Percentiles rank a stretch among this genome's conserved stretches.
phyloP scores from a whole-genome alignment of 2,113 vertebrate genomes.

The Triplophysa siluroides region DNA sequence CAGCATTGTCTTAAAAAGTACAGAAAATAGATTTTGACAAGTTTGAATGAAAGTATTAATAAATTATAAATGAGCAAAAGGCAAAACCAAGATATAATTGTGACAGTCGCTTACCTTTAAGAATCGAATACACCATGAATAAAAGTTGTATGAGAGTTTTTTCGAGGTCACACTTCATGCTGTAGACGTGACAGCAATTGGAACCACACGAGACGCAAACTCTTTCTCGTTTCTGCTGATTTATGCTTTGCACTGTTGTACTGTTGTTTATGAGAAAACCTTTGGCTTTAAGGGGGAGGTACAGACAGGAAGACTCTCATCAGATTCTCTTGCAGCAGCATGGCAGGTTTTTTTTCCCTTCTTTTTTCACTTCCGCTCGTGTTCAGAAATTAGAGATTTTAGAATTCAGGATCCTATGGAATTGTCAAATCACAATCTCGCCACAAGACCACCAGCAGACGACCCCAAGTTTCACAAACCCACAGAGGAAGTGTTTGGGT shows the following conservation, averaged over 20 bases:
- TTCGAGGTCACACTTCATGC: slow-evolving; percentile 30
- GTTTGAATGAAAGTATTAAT: background rate
- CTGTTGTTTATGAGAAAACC: slow-evolving; percentile 30
- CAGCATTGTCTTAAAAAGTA: background rate
- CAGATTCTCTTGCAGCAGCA: background rate
- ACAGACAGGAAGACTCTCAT: slow-evolving; percentile 16
- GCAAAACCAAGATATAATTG: background rate
- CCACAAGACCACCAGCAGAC: slow-evolving; percentile 42
- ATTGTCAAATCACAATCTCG: background rate
- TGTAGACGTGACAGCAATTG: background rate
- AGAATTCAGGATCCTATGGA: background rate
- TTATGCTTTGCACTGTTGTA: slow-evolving; percentile 23
- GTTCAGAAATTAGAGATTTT: background rate
- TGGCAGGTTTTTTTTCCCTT: background rate
- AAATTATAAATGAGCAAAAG: background rate
- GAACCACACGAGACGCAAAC: background rate
- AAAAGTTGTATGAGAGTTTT: background rate
- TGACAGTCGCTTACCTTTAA: background rate
- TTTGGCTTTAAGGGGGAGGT: slow-evolving; percentile 25
- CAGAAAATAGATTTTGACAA: background rate
- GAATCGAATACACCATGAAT: background rate
- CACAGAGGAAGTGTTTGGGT: background rate
- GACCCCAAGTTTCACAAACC: background rate
- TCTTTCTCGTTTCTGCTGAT: slow-evolving; percentile 33
- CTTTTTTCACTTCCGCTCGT: background rate